Percentiles rank a stretch among this genome's conserved stretches.
phyloP scores from a whole-genome alignment of 2,888 invertebrate species.

The Perithous albicinctus region DNA sequence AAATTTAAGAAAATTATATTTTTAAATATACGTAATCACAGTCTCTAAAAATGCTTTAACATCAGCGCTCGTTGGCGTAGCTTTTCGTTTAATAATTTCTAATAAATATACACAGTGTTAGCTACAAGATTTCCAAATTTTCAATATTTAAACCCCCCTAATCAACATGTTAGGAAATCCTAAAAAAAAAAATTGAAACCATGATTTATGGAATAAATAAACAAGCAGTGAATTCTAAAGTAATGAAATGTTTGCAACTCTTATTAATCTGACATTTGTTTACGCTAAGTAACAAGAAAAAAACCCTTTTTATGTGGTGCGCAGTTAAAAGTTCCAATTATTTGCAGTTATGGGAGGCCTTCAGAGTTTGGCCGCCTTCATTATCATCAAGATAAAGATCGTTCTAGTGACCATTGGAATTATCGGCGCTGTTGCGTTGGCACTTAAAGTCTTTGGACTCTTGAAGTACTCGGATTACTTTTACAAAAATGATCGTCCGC shows the following conservation, averaged over 20 bases:
- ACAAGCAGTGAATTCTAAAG: no score
- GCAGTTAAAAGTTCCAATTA: constrained; percentile 17
- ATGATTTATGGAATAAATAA: no score
- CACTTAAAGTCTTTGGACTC: constrained; percentile 70
- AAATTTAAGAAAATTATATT: no score
- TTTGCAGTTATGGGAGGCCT: constrained; percentile 76
- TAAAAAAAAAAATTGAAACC: no score
- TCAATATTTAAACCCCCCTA: no score
- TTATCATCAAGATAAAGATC: constrained; percentile 77
- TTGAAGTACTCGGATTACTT: constrained; percentile 60
- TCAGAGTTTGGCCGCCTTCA: constrained; percentile 73
- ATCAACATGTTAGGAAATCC: no score
- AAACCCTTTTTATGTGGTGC: not conserved
- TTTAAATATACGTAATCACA: constrained; percentile 63
- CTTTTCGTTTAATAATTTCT: no score
- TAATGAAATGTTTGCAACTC: not conserved
- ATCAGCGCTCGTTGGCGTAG: no score
- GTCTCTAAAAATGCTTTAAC: no score
- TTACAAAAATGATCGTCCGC: constrained; percentile 63
- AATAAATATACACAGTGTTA: no score
- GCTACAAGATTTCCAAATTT: no score
- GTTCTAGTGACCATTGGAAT: constrained; percentile 73
- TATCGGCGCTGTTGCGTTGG: constrained; percentile 72
- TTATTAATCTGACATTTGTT: not conserved
- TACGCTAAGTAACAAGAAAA: constrained; percentile 2